Percentiles rank a stretch among this genome's conserved stretches.
Conservation (phyloP, 2,888 invertebrate species). For the Machimus atricapillus region DNA sequence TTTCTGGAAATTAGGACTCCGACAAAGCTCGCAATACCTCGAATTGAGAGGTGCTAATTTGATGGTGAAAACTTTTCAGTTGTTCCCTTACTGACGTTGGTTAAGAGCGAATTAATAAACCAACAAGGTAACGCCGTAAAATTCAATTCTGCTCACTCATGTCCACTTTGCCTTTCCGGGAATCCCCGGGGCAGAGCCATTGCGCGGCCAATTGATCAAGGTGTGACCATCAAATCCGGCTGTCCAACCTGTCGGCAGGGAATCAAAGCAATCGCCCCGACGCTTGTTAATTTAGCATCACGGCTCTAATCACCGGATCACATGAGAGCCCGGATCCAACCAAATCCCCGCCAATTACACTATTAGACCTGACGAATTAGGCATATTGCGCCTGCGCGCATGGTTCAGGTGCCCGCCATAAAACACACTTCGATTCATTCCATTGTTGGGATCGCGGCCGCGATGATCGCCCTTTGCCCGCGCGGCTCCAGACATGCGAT, state of each 20-base stretch:
- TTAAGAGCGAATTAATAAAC: slow-evolving; percentile 20
- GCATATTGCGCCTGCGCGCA: slow-evolving; percentile 27
- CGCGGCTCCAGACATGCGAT: slow-evolving; percentile 42
- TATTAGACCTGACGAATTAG: slow-evolving; percentile 23
- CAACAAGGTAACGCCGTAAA: slow-evolving; percentile 12
- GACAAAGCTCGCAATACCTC: not conserved
- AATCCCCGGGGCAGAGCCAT: not conserved
- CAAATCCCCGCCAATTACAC: slow-evolving; percentile 23
- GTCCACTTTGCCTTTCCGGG: slow-evolving; percentile 13
- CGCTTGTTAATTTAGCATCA: slow-evolving; percentile 39
- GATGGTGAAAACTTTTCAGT: not conserved
- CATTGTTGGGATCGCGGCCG: not conserved
- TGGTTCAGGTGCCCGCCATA: slow-evolving; percentile 2
- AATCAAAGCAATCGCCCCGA: slow-evolving; percentile 5
- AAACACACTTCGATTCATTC: slow-evolving; percentile 24
- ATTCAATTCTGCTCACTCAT: not conserved
- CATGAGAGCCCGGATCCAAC: slow-evolving; percentile 34
- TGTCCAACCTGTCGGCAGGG: not conserved
- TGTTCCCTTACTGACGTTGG: not conserved
- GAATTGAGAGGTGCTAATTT: not conserved
- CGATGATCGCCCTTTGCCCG: not conserved
- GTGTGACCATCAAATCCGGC: slow-evolving; percentile 17
- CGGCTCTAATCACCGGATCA: slow-evolving; percentile 45
- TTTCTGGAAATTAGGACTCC: not conserved
- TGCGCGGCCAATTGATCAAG: slow-evolving; percentile 30